Conservation (phyloP, 1,140 invertebrate species). For the Coptotermes formosanus region DNA sequence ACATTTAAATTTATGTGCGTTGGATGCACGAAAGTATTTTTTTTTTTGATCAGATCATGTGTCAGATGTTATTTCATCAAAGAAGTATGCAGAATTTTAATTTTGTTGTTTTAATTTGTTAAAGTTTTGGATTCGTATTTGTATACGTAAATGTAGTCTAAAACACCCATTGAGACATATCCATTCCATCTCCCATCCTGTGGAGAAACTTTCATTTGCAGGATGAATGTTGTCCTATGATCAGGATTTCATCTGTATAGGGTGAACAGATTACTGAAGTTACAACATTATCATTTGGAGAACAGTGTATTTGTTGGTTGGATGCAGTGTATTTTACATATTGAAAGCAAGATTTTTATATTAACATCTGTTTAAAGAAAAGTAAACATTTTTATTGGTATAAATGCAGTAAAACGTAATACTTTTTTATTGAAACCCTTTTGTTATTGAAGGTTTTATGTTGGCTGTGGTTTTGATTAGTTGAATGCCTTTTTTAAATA, state of each 20-base stretch:
- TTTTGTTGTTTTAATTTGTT: not conserved
- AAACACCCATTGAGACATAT: not conserved
- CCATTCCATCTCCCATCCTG: not conserved
- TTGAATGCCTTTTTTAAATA: too few species aligned
- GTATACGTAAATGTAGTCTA: not conserved
- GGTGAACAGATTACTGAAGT: not conserved
- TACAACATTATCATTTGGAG: not conserved
- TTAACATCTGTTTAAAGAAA: too few species aligned
- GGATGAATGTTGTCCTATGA: not conserved
- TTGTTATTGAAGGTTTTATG: too few species aligned
- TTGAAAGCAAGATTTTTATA: too few species aligned
- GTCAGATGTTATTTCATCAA: slow-evolving; percentile 7
- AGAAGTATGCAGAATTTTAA: slow-evolving; percentile 5
- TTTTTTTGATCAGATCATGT: not conserved
- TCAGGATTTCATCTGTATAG: not conserved
- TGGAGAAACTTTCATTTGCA: slow-evolving; percentile 4
- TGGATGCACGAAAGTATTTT: not conserved
- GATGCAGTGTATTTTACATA: too few species aligned
- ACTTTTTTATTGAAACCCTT: too few species aligned
- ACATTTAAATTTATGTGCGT: not conserved
- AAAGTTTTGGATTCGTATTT: not conserved
- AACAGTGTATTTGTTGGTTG: too few species aligned
- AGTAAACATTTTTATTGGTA: too few species aligned
- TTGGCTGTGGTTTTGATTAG: too few species aligned
- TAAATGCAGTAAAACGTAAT: too few species aligned